Conservation (phyloP, 1,140 invertebrate species). For the Drosophila navojoa region DNA sequence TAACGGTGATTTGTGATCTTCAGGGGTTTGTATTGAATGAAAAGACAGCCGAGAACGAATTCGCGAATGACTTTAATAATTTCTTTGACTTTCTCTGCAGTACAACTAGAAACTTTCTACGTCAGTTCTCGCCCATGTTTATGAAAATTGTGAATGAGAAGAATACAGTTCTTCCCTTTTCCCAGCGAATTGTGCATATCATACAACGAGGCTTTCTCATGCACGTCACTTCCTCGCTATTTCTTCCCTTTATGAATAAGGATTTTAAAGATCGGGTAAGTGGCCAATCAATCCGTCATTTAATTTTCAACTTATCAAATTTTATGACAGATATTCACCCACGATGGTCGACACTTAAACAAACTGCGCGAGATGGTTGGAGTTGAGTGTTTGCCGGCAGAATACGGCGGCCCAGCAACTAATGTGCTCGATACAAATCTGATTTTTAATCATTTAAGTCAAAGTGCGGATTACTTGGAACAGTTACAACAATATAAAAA, state of each 20-base stretch:
- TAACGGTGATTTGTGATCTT: conserved; percentile 75
- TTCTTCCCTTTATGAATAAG: conserved; percentile 78
- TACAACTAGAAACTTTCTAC: conserved; percentile 66
- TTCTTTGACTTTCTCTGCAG: conserved; percentile 9
- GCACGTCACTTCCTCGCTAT: conserved; percentile 67
- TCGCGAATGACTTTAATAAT: background rate
- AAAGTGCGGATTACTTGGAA: conserved; percentile 61
- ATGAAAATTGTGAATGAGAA: conserved; percentile 75
- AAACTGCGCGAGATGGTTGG: conserved; percentile 76
- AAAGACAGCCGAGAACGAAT: background rate
- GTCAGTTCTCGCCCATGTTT: conserved; percentile 67
- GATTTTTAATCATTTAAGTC: conserved; percentile 66
- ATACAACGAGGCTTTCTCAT: conserved; percentile 75
- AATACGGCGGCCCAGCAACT: conserved; percentile 69
- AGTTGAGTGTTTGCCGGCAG: conserved; percentile 68
- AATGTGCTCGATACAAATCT: conserved; percentile 74
- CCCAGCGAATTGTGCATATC: conserved; percentile 66
- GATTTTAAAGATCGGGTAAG: conserved; percentile 74
- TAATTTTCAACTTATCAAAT: background rate
- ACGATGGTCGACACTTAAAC: conserved; percentile 71
- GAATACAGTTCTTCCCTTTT: conserved; percentile 69
- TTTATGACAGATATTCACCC: conserved; percentile 63
- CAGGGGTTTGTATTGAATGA: conserved; percentile 55
- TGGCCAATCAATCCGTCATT: background rate
- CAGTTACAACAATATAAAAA: conserved; percentile 69